These are phyloP conservation scores for Molorchus minor DNA, from an alignment of 2,888 invertebrate genomes.

Conservation along the genomic window DNA sequence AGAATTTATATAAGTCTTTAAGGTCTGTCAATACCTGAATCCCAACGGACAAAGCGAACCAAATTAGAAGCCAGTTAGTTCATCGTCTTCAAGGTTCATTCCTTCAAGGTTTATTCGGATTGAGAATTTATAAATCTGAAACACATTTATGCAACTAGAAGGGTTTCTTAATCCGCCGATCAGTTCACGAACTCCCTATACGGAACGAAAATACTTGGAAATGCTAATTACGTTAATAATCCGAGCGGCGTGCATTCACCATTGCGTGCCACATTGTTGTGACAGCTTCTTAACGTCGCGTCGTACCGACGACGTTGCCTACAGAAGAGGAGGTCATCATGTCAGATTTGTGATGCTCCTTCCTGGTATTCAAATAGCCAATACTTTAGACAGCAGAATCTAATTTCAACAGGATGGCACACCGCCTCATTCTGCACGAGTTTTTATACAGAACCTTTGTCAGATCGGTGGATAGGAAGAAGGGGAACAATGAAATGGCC, in stretches of 20 bases:
- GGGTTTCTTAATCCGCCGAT: constrained; percentile 41
- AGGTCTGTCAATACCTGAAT: no score
- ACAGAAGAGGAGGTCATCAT: constrained; percentile 19
- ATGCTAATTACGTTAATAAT: constrained; percentile 48
- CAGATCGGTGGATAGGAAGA: no score
- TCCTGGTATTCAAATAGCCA: not conserved
- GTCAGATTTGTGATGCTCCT: not conserved
- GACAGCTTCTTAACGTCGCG: constrained; percentile 30
- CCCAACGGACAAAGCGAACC: no score
- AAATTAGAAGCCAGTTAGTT: constrained; percentile 12
- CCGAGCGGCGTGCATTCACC: constrained; percentile 40
- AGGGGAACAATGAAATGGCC: no score
- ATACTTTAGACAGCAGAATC: constrained; percentile 5
- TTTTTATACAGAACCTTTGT: no score
- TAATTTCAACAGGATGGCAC: no score
- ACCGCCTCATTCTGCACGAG: no score
- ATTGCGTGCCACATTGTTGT: constrained; percentile 40
- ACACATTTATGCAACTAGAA: constrained; percentile 20
- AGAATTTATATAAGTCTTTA: no score
- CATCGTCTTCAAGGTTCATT: constrained; percentile 6
- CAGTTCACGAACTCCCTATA: constrained; percentile 41
- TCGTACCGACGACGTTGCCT: constrained; percentile 16
- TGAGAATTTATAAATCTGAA: constrained; percentile 25
- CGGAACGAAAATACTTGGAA: constrained; percentile 44
- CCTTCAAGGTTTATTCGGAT: no score